phyloP scores from a whole-genome alignment of 1,140 invertebrate species.

The Bicyclus anynana region DNA sequence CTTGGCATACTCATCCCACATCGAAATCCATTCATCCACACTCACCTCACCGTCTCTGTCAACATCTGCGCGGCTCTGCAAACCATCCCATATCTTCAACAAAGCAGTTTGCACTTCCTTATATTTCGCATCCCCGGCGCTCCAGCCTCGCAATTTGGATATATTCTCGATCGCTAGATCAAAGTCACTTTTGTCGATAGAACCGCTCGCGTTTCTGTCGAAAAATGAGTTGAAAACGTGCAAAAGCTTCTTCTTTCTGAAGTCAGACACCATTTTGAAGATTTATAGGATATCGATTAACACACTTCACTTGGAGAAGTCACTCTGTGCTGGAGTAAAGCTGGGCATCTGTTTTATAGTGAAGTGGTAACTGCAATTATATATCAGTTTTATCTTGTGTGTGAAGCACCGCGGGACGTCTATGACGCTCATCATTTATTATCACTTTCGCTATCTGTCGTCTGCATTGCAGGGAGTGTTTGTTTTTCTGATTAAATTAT shows the following conservation, averaged over 20 bases:
- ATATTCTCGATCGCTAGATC: constrained; percentile 86
- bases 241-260: constrained; percentile 90
- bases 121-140: constrained; percentile 80
- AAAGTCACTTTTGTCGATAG: constrained; percentile 88
- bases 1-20: constrained; percentile 89
- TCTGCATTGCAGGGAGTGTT: constrained; percentile 36
- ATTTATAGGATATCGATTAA: constrained; percentile 1
- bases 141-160: constrained; percentile 84
- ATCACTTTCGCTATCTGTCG: constrained; percentile 30
- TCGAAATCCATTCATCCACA: constrained; percentile 87
- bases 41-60: constrained; percentile 89
- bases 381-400: constrained; percentile 26
- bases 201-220: constrained; percentile 87
- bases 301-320: neutral
- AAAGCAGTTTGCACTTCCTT: constrained; percentile 82
- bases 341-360: constrained; percentile 25
- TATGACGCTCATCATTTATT: constrained; percentile 29
- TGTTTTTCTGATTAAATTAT: constrained; percentile 13
- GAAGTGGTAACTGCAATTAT: constrained; percentile 7
- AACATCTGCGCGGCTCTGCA: constrained; percentile 85
- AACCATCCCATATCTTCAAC: constrained; percentile 87
- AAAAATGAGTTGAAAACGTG: constrained; percentile 92
- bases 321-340: neutral
- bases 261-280: constrained; percentile 86
- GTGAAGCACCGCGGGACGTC: constrained; percentile 1